phyloP scores from a whole-genome alignment of 2,888 invertebrate species.

The Aspidapion aeneum region DNA sequence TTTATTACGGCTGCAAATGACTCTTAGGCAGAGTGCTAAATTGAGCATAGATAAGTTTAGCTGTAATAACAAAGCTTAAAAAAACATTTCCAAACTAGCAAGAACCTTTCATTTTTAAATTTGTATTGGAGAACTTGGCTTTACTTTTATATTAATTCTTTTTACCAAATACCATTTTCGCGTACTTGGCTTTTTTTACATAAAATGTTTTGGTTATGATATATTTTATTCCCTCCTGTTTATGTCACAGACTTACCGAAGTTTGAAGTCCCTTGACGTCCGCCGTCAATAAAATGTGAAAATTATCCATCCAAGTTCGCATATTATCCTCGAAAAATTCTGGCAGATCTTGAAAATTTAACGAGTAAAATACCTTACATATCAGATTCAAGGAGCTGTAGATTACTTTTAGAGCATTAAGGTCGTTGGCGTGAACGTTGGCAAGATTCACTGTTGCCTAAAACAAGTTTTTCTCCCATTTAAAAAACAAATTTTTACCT shows the following conservation, averaged over 20 bases:
- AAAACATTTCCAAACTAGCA: too few relatives aligned
- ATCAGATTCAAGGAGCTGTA: conserved; percentile 86
- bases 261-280: conserved; percentile 76
- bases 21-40: too few relatives aligned
- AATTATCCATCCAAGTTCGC: conserved; percentile 90
- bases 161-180: too few relatives aligned
- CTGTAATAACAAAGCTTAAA: too few relatives aligned
- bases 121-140: too few relatives aligned
- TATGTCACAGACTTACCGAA: conserved; percentile 50
- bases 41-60: too few relatives aligned
- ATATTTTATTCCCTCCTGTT: too few relatives aligned
- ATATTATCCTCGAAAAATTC: conserved; percentile 99
- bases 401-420: conserved; percentile 78
- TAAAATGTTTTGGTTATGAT: too few relatives aligned
- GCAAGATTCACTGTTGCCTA: conserved; percentile 84
- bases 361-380: conserved; percentile 93
- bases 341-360: conserved; percentile 96
- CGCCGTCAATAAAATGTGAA: conserved; percentile 74
- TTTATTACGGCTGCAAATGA: too few relatives aligned
- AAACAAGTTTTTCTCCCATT: conserved; percentile 31
- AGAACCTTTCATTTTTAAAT: too few relatives aligned
- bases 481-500: neutral
- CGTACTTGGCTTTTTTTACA: too few relatives aligned
- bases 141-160: too few relatives aligned
- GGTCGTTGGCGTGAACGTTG: conserved; percentile 72